Base-by-base conservation (phyloP, 2,888 invertebrate species). In the Thymelicus sylvestris region DNA sequence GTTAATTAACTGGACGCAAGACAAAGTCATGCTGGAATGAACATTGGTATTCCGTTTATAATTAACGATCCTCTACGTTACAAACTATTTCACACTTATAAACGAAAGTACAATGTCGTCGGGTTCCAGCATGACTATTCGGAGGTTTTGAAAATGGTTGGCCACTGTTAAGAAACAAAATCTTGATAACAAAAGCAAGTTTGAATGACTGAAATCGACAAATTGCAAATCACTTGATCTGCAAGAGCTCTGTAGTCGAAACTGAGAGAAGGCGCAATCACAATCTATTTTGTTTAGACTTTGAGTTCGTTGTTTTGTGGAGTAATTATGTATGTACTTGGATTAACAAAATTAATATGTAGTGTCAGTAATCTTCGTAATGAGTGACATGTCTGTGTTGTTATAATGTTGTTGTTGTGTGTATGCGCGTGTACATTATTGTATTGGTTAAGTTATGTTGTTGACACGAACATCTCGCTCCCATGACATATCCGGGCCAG, bases 391-490 rank as follows among this genome's bases (percentile, higher is more conserved):
- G 48, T 68, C 2, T 47, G 12, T 62, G 52, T 62, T 44, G n/a
- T 44, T 55, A 19, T 24, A 47, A 62, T 67, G 69, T 75, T 66
- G 57, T 31, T 41, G 63, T 44, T 71, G 71, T 74, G 73, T 72
- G 59, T 74, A 59, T 68, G 72, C 73, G 74, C 78, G 76, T 73
- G 74, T 76, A 65, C 66, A 73, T 71, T 79, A 74, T 76, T 55
- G 61, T 65, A 79, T 82, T 83, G 80, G 83, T 89, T 89, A 90
- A 89, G 89, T 84, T 89, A 90, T 90, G 89, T 84, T 94, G 95
- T 96, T 96, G 96, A 97, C 97, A 98, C 98, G 97, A 97, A 98
- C 99, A 99, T 98, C 99, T 97, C 96, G 98, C 97, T 96, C 98
- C 98, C 95, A 99, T 98, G 95, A 98, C 96, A 96, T 99, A 99